These are phyloP conservation scores for Eurytoma californica DNA, from an alignment of 2,888 invertebrate species.

Conservation along the genomic window DNA sequence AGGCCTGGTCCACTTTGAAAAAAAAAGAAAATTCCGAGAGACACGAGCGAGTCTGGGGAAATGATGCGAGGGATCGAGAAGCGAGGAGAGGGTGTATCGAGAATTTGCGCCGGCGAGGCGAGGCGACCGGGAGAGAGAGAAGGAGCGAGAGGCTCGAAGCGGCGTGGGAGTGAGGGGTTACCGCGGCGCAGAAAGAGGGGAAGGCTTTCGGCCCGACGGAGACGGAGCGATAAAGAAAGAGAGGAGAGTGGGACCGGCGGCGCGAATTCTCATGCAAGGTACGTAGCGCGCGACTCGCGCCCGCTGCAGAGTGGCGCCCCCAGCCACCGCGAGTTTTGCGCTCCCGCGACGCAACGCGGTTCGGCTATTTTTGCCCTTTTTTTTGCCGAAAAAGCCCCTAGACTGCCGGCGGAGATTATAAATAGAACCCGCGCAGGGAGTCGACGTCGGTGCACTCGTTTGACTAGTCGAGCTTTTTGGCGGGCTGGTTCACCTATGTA, in stretches of 20 bases:
- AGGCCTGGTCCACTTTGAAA: not conserved
- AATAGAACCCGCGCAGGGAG: not conserved
- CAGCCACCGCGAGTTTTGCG: conserved; percentile 41
- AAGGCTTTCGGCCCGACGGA: conserved; percentile 2
- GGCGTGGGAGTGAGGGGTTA: conserved; percentile 14
- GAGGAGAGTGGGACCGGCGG: conserved; percentile 30
- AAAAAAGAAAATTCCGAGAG: not conserved
- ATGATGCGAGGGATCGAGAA: conserved; percentile 52
- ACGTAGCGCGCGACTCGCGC: conserved; percentile 2
- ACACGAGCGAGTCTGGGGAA: conserved; percentile 12
- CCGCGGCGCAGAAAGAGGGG: conserved; percentile 12
- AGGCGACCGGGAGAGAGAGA: conserved; percentile 46
- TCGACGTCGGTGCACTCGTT: not conserved
- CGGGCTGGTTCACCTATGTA: too few relatives aligned
- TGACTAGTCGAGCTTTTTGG: too few relatives aligned
- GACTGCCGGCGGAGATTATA: not conserved
- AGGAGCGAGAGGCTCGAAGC: conserved; percentile 16
- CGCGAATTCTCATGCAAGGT: conserved; percentile 45
- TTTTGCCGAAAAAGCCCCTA: not conserved
- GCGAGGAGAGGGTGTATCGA: conserved; percentile 34
- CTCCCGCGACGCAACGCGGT: conserved; percentile 7
- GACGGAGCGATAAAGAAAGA: conserved; percentile 31
- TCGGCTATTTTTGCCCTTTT: not conserved
- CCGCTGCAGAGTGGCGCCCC: conserved; percentile 54
- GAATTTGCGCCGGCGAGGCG: conserved; percentile 32